Evolutionary conservation across 2,888 invertebrate genomes (phyloP).

Genomic region (Leucozona laternaria): DNA sequence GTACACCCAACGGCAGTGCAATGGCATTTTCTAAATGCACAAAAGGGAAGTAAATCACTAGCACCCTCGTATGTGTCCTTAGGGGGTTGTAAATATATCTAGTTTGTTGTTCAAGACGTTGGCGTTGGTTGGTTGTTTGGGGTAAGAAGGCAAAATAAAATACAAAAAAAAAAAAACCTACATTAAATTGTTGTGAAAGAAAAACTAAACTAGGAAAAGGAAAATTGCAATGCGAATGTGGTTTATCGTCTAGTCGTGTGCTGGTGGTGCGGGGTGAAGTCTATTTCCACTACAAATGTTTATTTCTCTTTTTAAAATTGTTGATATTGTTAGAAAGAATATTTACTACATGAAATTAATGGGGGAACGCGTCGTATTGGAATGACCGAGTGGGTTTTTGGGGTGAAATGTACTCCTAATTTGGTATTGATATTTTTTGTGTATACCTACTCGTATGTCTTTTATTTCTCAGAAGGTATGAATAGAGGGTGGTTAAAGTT

Average conservation of each 20-base stretch:
- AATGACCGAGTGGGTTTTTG: constrained; percentile 21
- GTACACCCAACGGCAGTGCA: constrained; percentile 49
- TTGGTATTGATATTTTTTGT: constrained; percentile 27
- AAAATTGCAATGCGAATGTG: constrained; percentile 59
- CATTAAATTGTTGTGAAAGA: constrained; percentile 24
- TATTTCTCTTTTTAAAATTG: constrained; percentile 30
- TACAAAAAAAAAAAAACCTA: neutral
- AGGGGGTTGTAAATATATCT: constrained; percentile 51
- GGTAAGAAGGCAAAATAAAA: neutral
- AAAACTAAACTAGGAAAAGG: constrained; percentile 10
- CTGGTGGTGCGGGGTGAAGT: constrained; percentile 14
- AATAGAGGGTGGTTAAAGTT: constrained; percentile 1
- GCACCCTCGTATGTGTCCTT: constrained; percentile 43
- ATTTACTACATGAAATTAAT: constrained; percentile 24
- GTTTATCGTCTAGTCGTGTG: constrained; percentile 47
- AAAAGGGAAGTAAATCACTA: constrained; percentile 66
- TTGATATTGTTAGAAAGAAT: constrained; percentile 17
- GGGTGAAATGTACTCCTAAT: constrained; percentile 30
- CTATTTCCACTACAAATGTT: constrained; percentile 13
- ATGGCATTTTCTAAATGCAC: constrained; percentile 70
- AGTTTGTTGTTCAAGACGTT: constrained; percentile 29
- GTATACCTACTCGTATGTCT: neutral
- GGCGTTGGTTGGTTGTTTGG: neutral
- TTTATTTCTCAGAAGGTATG: neutral
- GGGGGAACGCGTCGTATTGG: constrained; percentile 13